A percentile compares a stretch with the other conserved stretches of the same genome.
Conservation (phyloP, 1,140 invertebrate species). For the Drosophila ironensis region DNA sequence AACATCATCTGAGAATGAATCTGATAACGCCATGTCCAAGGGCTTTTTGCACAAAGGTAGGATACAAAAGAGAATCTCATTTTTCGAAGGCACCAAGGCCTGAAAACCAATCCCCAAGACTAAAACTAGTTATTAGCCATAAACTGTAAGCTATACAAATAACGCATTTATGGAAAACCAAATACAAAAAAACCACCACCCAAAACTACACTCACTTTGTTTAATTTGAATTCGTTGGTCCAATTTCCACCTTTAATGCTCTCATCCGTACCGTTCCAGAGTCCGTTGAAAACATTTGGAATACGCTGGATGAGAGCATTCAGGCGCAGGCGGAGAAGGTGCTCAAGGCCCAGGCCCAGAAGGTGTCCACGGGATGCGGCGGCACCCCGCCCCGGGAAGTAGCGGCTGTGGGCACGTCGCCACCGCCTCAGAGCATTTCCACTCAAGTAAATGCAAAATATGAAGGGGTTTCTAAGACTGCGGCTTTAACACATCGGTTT, state of each 20-base stretch:
- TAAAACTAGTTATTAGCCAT: slow-evolving; percentile 41
- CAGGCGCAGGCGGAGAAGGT: slow-evolving; percentile 71
- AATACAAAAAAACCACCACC: slow-evolving; percentile 48
- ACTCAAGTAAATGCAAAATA: slow-evolving; percentile 87
- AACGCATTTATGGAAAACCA: slow-evolving; percentile 65
- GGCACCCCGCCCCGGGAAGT: slow-evolving; percentile 83
- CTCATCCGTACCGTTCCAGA: slow-evolving; percentile 63
- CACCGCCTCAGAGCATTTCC: slow-evolving; percentile 92
- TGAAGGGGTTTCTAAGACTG: not conserved
- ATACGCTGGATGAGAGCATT: slow-evolving; percentile 79
- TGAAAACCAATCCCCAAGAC: slow-evolving; percentile 36
- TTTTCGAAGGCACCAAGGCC: slow-evolving; percentile 88
- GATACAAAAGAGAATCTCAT: slow-evolving; percentile 87
- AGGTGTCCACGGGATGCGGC: slow-evolving; percentile 84
- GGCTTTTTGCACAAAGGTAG: slow-evolving; percentile 86
- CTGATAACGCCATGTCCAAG: slow-evolving; percentile 80
- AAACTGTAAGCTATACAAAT: slow-evolving; percentile 52
- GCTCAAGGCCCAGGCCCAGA: slow-evolving; percentile 66
- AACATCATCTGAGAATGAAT: slow-evolving; percentile 51
- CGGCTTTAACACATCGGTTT: not conserved
- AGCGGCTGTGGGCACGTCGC: slow-evolving; percentile 86
- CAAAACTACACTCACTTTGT: slow-evolving; percentile 46
- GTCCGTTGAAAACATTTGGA: slow-evolving; percentile 80
- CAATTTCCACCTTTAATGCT: slow-evolving; percentile 43
- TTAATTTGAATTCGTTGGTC: slow-evolving; percentile 44